Percentiles rank a stretch among this genome's conserved stretches.
phyloP scores from a whole-genome alignment of 2,113 vertebrate genomes.

The Tautogolabrus adspersus region DNA sequence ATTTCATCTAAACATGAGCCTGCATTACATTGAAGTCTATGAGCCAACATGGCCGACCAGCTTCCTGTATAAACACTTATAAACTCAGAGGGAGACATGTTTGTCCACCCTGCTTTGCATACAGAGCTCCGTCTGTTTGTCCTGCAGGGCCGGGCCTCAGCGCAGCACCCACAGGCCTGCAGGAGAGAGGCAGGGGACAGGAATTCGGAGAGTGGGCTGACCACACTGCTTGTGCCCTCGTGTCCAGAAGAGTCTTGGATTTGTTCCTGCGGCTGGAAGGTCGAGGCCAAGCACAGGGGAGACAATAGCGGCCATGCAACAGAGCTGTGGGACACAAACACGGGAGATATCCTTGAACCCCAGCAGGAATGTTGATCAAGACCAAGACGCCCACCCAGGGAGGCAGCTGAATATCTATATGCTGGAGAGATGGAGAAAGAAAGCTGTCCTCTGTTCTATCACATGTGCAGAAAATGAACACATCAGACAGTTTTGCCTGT shows the following conservation, averaged over 20 bases:
- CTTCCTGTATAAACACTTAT: slow-evolving; percentile 58
- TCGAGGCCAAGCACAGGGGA: slow-evolving; percentile 48
- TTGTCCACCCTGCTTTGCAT: slow-evolving; percentile 54
- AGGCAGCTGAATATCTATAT: slow-evolving; percentile 65
- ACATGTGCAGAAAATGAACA: slow-evolving; percentile 6
- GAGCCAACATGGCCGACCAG: slow-evolving; percentile 40
- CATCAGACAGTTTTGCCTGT: background rate
- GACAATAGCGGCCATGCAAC: slow-evolving; percentile 80
- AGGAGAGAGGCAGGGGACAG: slow-evolving; percentile 65
- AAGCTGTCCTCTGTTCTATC: slow-evolving; percentile 60
- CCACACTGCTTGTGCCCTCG: slow-evolving; percentile 64
- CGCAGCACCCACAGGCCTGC: slow-evolving; percentile 70
- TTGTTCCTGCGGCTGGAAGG: slow-evolving; percentile 68
- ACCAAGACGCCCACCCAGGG: slow-evolving; percentile 76
- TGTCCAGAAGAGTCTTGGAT: slow-evolving; percentile 77
- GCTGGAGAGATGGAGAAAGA: slow-evolving; percentile 35
- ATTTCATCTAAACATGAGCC: background rate
- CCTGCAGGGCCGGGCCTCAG: slow-evolving; percentile 50
- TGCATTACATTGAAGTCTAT: background rate
- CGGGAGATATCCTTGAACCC: slow-evolving; percentile 77
- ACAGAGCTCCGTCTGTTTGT: slow-evolving; percentile 73
- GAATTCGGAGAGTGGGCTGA: slow-evolving; percentile 79
- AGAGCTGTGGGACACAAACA: slow-evolving; percentile 82
- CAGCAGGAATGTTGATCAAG: slow-evolving; percentile 77
- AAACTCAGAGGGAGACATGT: slow-evolving; percentile 43